Base-by-base conservation (phyloP, 2,888 invertebrate genomes). In the Watsonalla binaria region DNA sequence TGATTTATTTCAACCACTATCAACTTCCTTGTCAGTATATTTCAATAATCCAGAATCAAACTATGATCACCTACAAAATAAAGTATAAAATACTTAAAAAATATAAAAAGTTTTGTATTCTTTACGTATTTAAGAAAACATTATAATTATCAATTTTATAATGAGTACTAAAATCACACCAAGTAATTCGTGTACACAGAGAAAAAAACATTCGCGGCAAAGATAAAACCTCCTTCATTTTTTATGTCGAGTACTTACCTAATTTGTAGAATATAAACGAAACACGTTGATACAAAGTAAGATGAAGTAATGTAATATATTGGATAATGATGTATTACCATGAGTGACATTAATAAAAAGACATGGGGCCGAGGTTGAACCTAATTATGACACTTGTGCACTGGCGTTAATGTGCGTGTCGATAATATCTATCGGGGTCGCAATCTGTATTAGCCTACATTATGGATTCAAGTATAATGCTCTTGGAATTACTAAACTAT, bases 391-490 rank as follows among this genome's bases (percentile, higher is more conserved):
- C 14, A 49, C 50, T 48, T 58, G 57, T 50, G 42, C 51, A 42
- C 56, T 59, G 56, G 53, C 57, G 52, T 54, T 59, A 56, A 51
- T 46, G 15, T 52, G 57, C 49, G 46, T 57, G 59, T 57, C 45
- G 55, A 52, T 60, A 62, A 55, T 63, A 52, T 47, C 35, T 58
- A 61, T 62, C 57, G 51, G 57, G 52, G 34, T 46, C 51, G 34
- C 45, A 54, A 53, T 59, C 45, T 24, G 48, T 15, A 47, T 8
- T 39, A 39, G 37, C n/a, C 37, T 9, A 14, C 8, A 11, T 42
- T 37, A 62, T 51, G 48, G 52, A 55, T 56, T 58, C 52, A 51
- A 60, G 60, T 60, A 54, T 60, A 63, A 52, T 51, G 57, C 50
- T 54, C 55, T 61, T 60, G 46, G 42, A 56, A 49, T 62, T 33